These are phyloP conservation scores for Parapsyche elsis DNA, from an alignment of 1,140 invertebrate species.

Conservation along the genomic window DNA sequence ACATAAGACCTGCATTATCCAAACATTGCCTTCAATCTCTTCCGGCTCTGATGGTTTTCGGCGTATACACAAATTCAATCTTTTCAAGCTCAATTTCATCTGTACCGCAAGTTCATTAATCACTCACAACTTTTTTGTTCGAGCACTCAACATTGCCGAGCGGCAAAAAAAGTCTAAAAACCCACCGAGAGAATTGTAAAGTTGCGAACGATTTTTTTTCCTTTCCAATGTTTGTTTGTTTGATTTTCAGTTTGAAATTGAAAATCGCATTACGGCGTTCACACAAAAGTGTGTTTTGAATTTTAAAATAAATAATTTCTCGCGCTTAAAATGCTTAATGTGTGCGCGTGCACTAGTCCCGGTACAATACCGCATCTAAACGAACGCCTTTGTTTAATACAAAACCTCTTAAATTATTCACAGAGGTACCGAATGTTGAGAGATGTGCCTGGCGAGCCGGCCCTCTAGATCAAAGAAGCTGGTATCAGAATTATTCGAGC, in stretches of 20 bases:
- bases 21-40: too few species aligned
- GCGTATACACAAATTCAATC: background rate
- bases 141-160: background rate
- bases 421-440: background rate
- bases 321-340: background rate
- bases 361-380: background rate
- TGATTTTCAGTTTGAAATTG: background rate
- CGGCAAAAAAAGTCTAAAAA: background rate
- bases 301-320: background rate
- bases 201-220: background rate
- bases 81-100: slow-evolving; percentile 20
- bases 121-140: slow-evolving; percentile 2
- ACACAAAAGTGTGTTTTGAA: background rate
- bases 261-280: background rate
- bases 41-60: too few species aligned
- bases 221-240: background rate
- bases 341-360: background rate
- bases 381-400: slow-evolving; percentile 34
- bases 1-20: too few species aligned
- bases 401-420: slow-evolving; percentile 26
- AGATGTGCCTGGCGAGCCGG: background rate
- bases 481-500: slow-evolving; percentile 13
- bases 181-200: background rate
- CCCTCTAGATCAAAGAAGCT: background rate
- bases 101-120: slow-evolving; percentile 16